A percentile compares a stretch with the other conserved stretches of the same genome.
These are phyloP conservation scores for Eupithecia centaureata DNA, from an alignment of 2,888 invertebrate genomes.

Conservation along the genomic window DNA sequence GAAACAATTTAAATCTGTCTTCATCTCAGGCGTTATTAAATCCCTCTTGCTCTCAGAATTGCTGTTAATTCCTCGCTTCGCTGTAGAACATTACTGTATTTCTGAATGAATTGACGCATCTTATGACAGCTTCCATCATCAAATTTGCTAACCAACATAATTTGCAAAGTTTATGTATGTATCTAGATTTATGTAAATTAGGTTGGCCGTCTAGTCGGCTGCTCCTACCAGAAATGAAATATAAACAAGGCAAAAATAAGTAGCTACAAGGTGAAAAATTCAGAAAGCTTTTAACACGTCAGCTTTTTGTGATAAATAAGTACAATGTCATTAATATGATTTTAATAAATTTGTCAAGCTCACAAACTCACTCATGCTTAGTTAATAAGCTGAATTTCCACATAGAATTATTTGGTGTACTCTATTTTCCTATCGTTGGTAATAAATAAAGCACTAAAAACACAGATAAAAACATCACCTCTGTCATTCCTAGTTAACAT, in stretches of 20 bases:
- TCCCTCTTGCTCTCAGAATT: no score
- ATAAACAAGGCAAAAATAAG: background rate
- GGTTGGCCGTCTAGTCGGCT: background rate
- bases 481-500: background rate
- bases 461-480: background rate
- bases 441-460: background rate
- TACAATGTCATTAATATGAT: background rate
- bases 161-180: conserved; percentile 1
- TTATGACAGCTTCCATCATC: background rate
- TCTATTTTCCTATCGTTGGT: background rate
- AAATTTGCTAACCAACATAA: background rate
- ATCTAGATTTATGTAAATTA: conserved; percentile 3
- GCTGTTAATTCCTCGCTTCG: no score
- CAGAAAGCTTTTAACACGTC: background rate
- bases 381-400: background rate
- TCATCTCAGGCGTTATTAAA: no score
- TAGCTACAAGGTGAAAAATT: background rate
- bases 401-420: background rate
- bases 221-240: background rate
- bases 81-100: no score
- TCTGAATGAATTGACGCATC: background rate
- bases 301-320: background rate
- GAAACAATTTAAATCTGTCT: no score
- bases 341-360: background rate
- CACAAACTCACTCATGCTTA: background rate